phyloP scores from a whole-genome alignment of 2,888 invertebrate species.

The Nysson spinosus region DNA sequence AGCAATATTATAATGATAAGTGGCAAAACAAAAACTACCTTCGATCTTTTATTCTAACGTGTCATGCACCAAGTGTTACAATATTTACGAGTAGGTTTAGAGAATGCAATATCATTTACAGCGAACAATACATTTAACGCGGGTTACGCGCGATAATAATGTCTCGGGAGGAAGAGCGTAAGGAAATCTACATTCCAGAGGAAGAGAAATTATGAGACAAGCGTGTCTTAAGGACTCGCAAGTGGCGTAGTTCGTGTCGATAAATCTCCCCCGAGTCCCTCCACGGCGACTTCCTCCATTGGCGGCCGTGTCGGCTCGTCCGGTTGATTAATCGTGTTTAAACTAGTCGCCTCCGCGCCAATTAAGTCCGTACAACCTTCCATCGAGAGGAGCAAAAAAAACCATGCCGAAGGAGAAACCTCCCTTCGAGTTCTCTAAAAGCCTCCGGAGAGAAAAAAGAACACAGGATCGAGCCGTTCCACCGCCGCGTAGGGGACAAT shows the following conservation, averaged over 20 bases:
- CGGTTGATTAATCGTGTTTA: constrained; percentile 74
- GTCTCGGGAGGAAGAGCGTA: constrained; percentile 17
- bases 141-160: constrained; percentile 46
- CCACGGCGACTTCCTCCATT: constrained; percentile 39
- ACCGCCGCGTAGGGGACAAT: constrained; percentile 37
- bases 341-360: constrained; percentile 74
- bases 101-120: constrained; percentile 33
- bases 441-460: constrained; percentile 28
- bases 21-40: background rate
- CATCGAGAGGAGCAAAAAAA: constrained; percentile 35
- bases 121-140: constrained; percentile 38
- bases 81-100: constrained; percentile 22
- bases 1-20: too few species aligned
- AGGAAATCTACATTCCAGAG: constrained; percentile 46
- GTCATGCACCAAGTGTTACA: too few species aligned
- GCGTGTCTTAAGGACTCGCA: constrained; percentile 33
- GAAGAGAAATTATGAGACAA: constrained; percentile 46
- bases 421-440: constrained; percentile 18
- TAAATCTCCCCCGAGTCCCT: constrained; percentile 62
- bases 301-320: constrained; percentile 56
- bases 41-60: constrained; percentile 1
- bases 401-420: constrained; percentile 28
- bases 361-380: constrained; percentile 67
- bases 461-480: constrained; percentile 35
- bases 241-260: constrained; percentile 47